phyloP scores from a whole-genome alignment of 2,797 vertebrate species.

The Mastacembelus armatus region DNA sequence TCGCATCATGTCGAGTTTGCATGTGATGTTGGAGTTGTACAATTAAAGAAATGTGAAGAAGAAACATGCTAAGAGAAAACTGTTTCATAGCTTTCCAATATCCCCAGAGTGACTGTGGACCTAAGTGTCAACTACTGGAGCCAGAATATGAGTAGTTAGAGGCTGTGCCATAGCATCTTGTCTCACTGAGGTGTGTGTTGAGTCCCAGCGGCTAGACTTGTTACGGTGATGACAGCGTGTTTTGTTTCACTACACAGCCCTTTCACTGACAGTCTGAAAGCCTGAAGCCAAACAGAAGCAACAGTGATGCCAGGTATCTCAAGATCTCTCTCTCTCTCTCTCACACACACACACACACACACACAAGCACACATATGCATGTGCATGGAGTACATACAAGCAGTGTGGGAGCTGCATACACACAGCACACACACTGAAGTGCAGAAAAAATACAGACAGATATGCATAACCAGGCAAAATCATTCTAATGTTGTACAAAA shows the following conservation, averaged over 20 bases:
- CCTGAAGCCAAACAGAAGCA: slow-evolving; percentile 80
- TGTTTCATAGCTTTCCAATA: slow-evolving; percentile 44
- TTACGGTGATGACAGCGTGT: slow-evolving; percentile 84
- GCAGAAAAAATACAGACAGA: slow-evolving; percentile 25
- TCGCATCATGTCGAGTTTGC: slow-evolving; percentile 41
- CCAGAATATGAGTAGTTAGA: slow-evolving; percentile 61
- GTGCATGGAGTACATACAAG: slow-evolving; percentile 25
- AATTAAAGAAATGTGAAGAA: slow-evolving; percentile 12
- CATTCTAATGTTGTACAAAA: slow-evolving; percentile 51
- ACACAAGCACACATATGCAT: slow-evolving; percentile 1
- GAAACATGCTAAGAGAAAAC: slow-evolving; percentile 1
- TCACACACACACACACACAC: slow-evolving; percentile 1
- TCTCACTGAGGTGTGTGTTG: slow-evolving; percentile 71
- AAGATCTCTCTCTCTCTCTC: slow-evolving; percentile 48
- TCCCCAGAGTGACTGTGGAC: slow-evolving; percentile 53
- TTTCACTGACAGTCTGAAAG: slow-evolving; percentile 78
- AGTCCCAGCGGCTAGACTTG: slow-evolving; percentile 76
- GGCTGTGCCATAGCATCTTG: slow-evolving; percentile 59
- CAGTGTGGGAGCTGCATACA: slow-evolving; percentile 18
- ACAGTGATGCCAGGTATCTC: slow-evolving; percentile 75
- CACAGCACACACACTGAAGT: slow-evolving; percentile 24
- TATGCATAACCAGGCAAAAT: slow-evolving; percentile 31
- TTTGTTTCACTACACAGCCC: slow-evolving; percentile 80
- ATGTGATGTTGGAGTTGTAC: slow-evolving; percentile 16
- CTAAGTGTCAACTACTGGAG: slow-evolving; percentile 65